Base-by-base conservation (phyloP, 1,140 invertebrate species). In the Aphaenogaster rudis region DNA sequence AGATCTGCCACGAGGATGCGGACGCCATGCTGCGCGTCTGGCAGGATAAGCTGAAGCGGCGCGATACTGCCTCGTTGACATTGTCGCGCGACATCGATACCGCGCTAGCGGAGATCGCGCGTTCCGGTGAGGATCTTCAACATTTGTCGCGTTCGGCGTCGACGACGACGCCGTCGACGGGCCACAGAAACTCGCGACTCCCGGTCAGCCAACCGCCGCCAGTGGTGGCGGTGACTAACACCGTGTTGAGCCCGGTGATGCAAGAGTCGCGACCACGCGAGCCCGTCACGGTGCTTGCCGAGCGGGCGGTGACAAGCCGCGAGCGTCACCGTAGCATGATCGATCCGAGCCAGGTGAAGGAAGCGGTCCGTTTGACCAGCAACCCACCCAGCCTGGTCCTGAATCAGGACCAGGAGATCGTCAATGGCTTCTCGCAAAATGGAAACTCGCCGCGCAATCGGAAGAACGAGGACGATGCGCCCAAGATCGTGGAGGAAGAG, bases 251-350 rank as follows among this genome's bases (percentile, higher is more conserved):
- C 66, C 95, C 95, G 1, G 95, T 95, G 8, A 95, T 95, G 95
- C 95, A 95, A 11, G 95, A 95, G 13, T 95, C 95, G 0, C 88
- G 95, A 39, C 95, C 94, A 0, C 90, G 95, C 0, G 95, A 95
- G 54, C 88, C 93, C 0, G 59, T 92, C 5, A 78, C 91, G 7
- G 88, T 95, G 6, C 82, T 93, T 11, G 88, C 94, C 1, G 95
- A 95, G 45, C 88, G 95, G 72, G 95, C 95, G 0, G 92, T 95
- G 0, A 92, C 93, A 11, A 95, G 94, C 78, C 93, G 95, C 17
- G 95, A 96, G 45, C 92, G 96, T 52, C 93, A 95, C 6, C 91
- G 95, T 11, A 96, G 95, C 77, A 95, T 96, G 95, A 96, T 96
- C 59, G 96, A 96, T 87, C 96, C 96, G 0, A 94, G 94, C 15